Base-by-base conservation (phyloP, 2,113 vertebrate species). In the human (Homo sapiens) region DNA sequence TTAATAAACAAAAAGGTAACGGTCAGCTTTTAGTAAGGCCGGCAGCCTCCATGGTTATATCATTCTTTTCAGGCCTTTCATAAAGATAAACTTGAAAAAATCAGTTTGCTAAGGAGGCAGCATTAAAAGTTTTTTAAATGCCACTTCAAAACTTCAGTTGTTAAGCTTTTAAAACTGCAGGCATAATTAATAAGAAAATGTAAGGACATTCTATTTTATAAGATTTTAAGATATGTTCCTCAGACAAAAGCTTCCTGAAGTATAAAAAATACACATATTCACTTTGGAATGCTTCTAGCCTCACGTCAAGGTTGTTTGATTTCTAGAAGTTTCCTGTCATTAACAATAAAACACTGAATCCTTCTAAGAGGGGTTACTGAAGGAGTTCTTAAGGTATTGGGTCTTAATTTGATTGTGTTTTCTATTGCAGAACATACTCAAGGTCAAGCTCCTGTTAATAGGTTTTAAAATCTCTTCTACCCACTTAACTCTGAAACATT, bases 361-460 rank as follows among this genome's bases (percentile, higher is more conserved):
- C 23, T 73, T 40, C 16, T 30, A 45, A 23, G 4, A 88, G 59
- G 52, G 52, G 12, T 73, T 70, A 27, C 7, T 59, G 8, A 50
- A 32, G 20, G 35, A 57, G 16, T 17, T 61, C 30, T 61, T 27
- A 75, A 0, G 18, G 25, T 35, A 35, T 12, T 92, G 8, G 4
- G 30, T 73, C 43, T 82, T 40, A 27, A 93, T 89, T n/a, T 40
- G 50, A 68, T 14, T 68, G 13, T 25, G 50, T 27, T 96, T 55
- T 94, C 35, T 20, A 38, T 6, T 27, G 25, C 6, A 45, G 50
- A 92, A 27, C 4, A 59, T 0, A 9, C 9, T 78, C 73, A 73
- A 94, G 13, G 20, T 95, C 93, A 98, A 97, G 11, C 35, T 85
- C 64, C 94, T 94, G 7, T 87, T 86, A 88, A 83, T 11, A 81